Evolutionary conservation across 23 tunicate genomes (phyloP).

Genomic region (Phallusia fumigata): DNA sequence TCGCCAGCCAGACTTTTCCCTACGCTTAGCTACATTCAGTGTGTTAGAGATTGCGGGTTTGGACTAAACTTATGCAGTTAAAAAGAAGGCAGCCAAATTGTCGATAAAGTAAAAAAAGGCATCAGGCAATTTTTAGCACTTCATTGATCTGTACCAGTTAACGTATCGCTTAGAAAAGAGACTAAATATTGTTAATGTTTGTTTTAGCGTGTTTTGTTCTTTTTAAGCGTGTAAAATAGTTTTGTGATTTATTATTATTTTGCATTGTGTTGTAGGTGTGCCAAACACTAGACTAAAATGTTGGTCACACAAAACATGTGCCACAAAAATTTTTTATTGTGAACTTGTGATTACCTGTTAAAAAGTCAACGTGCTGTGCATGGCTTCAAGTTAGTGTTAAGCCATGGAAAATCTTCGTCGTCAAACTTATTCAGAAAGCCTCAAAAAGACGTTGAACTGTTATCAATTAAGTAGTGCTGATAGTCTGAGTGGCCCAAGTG

Average conservation of each 20-base stretch:
- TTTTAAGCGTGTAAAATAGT: too few species aligned
- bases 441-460: slow-evolving; percentile 78
- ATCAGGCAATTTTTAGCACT: too few species aligned
- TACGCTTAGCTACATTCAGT: neutral
- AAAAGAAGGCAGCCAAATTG: neutral
- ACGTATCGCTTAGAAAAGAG: too few species aligned
- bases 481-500: slow-evolving; percentile 89
- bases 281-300: slow-evolving; percentile 5
- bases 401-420: slow-evolving; percentile 31
- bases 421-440: slow-evolving; percentile 52
- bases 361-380: neutral
- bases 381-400: slow-evolving; percentile 1
- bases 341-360: neutral
- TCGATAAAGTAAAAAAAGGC: too few species aligned
- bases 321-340: neutral
- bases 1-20: neutral
- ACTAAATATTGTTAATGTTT: too few species aligned
- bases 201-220: too few species aligned
- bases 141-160: too few species aligned
- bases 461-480: slow-evolving; percentile 79
- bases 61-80: neutral
- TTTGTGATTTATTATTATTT: too few species aligned
- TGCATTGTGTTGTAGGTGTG: neutral
- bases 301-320: neutral
- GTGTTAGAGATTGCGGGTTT: neutral